Evolutionary conservation across 2,888 invertebrate genomes (phyloP).

Genomic region (Coleophora deauratella): DNA sequence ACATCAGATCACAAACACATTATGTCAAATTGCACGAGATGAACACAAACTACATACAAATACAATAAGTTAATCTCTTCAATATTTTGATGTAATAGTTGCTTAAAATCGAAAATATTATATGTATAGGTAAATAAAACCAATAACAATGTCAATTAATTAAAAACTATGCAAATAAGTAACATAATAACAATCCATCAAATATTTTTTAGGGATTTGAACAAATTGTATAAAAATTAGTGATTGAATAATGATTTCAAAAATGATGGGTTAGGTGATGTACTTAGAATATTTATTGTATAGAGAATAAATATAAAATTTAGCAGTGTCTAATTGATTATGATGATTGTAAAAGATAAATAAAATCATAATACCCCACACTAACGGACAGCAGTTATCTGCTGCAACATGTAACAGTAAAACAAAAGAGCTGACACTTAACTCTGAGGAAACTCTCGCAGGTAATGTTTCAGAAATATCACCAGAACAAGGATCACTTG

Average conservation of each 20-base stretch:
- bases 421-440: conserved; percentile 29
- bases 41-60: conserved; percentile 57
- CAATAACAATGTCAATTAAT: conserved; percentile 58
- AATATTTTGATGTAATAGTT: conserved; percentile 46
- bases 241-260: conserved; percentile 35
- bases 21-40: conserved; percentile 56
- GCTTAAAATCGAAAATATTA: conserved; percentile 29
- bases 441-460: conserved; percentile 13
- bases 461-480: conserved; percentile 39
- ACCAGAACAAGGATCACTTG: conserved; percentile 46
- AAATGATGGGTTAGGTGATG: conserved; percentile 39
- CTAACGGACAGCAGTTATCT: conserved; percentile 33
- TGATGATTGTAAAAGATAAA: conserved; percentile 34
- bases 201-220: conserved; percentile 36
- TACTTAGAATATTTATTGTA: conserved; percentile 34
- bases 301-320: conserved; percentile 29
- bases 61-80: conserved; percentile 70
- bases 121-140: conserved; percentile 35
- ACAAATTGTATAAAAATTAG: conserved; percentile 28
- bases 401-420: conserved; percentile 36
- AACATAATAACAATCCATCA: conserved; percentile 51
- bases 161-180: conserved; percentile 36
- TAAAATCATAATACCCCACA: conserved; percentile 47
- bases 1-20: conserved; percentile 70
- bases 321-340: background rate